Conservation (phyloP, 2,888 invertebrate genomes). For the Pammene fasciana region DNA sequence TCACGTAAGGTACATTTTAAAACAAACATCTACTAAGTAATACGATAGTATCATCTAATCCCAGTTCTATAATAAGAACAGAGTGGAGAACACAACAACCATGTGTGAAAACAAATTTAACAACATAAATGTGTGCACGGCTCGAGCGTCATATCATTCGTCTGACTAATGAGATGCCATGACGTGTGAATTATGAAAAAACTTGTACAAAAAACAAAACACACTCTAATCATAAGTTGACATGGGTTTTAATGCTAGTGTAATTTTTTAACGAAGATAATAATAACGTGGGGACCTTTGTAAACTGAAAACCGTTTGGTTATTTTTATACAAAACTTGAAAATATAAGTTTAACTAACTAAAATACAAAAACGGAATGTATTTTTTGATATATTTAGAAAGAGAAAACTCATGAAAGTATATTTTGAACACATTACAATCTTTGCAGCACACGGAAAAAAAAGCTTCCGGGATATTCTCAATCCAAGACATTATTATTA, state of each 20-base stretch:
- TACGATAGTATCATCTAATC: constrained; percentile 11
- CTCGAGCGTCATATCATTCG: constrained; percentile 12
- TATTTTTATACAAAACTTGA: too few relatives aligned
- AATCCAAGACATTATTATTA: too few relatives aligned
- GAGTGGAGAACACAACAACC: constrained; percentile 5
- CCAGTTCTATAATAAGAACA: constrained; percentile 21
- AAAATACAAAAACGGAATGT: too few relatives aligned
- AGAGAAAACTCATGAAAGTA: background rate
- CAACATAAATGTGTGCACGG: constrained; percentile 27
- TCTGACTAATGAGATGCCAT: constrained; percentile 32
- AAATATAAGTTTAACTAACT: too few relatives aligned
- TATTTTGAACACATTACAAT: background rate
- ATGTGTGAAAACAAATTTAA: constrained; percentile 36
- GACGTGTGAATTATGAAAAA: constrained; percentile 24
- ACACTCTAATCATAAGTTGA: constrained; percentile 15
- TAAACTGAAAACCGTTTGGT: too few relatives aligned
- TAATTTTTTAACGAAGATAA: background rate
- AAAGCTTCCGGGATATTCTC: too few relatives aligned
- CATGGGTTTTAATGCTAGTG: constrained; percentile 13
- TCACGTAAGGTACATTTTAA: background rate
- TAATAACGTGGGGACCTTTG: too few relatives aligned
- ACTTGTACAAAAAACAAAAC: constrained; percentile 29
- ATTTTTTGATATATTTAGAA: too few relatives aligned
- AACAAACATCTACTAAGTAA: constrained; percentile 6
- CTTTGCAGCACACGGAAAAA: too few relatives aligned